These are phyloP conservation scores for Bombus haemorrhoidalis DNA, from an alignment of 1,140 invertebrate species.

Conservation along the genomic window DNA sequence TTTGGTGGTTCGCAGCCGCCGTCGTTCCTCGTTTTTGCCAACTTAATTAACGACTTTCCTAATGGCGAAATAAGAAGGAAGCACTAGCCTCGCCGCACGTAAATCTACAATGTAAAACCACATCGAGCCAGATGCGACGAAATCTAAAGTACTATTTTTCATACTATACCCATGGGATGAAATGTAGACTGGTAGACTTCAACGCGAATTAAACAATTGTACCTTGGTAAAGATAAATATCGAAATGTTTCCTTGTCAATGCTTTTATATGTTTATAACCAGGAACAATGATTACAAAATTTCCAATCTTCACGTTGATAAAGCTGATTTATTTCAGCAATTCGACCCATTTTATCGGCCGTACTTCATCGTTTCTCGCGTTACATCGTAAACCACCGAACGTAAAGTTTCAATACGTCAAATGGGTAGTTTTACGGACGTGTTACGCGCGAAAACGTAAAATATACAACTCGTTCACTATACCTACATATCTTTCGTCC, in stretches of 20 bases:
- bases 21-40: conserved; percentile 39
- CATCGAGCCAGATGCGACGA: conserved; percentile 23
- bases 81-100: conserved; percentile 9
- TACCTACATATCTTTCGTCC: too few relatives aligned
- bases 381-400: conserved; percentile 61
- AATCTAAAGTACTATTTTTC: background rate
- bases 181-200: background rate
- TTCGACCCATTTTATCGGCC: conserved; percentile 18
- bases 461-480: background rate
- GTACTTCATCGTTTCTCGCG: conserved; percentile 60
- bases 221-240: background rate
- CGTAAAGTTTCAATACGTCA: conserved; percentile 62
- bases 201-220: background rate
- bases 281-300: background rate
- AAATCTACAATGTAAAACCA: conserved; percentile 33
- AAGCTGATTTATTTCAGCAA: background rate
- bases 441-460: conserved; percentile 36
- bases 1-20: background rate
- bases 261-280: background rate
- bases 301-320: background rate
- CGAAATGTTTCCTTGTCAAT: background rate
- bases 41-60: conserved; percentile 67
- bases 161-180: background rate
- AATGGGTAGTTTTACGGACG: conserved; percentile 54
- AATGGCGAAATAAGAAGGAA: conserved; percentile 59